A percentile compares a stretch with the other conserved stretches of the same genome.
Conservation (phyloP, 2,888 invertebrate species). For the Philopedon plagiatum region DNA sequence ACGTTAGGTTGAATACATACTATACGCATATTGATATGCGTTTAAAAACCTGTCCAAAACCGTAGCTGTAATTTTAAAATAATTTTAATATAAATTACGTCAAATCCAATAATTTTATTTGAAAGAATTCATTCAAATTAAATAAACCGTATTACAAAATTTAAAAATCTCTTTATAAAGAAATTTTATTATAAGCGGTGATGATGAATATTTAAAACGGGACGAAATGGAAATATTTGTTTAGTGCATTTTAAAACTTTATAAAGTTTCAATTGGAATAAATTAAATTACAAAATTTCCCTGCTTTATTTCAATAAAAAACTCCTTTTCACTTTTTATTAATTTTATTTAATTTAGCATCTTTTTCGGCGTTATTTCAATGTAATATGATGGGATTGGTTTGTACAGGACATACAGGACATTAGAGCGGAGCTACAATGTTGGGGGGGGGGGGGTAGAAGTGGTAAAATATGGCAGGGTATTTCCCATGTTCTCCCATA, state of each 20-base stretch:
- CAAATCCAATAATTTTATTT: constrained; percentile 1
- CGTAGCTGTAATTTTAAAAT: no score
- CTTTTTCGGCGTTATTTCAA: no score
- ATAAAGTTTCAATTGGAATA: constrained; percentile 20
- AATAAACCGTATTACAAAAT: constrained; percentile 10
- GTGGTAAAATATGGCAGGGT: background rate
- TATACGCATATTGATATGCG: no score
- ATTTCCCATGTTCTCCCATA: no score
- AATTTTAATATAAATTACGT: background rate
- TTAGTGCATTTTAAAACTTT: constrained; percentile 25
- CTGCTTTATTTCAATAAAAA: constrained; percentile 9
- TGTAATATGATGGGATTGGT: no score
- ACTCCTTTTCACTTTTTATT: background rate
- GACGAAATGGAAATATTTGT: constrained; percentile 26
- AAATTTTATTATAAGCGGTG: constrained; percentile 13
- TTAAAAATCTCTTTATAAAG: constrained; percentile 20
- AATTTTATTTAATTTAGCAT: constrained; percentile 1
- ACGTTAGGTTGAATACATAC: no score
- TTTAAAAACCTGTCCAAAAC: no score
- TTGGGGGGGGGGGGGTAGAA: no score
- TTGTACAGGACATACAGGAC: no score
- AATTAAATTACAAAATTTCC: constrained; percentile 16
- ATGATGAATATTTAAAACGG: constrained; percentile 19
- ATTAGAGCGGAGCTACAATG: no score
- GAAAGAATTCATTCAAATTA: background rate